Evolutionary conservation across 2,113 vertebrate genomes (phyloP).

Genomic region (Pimephales promelas): DNA sequence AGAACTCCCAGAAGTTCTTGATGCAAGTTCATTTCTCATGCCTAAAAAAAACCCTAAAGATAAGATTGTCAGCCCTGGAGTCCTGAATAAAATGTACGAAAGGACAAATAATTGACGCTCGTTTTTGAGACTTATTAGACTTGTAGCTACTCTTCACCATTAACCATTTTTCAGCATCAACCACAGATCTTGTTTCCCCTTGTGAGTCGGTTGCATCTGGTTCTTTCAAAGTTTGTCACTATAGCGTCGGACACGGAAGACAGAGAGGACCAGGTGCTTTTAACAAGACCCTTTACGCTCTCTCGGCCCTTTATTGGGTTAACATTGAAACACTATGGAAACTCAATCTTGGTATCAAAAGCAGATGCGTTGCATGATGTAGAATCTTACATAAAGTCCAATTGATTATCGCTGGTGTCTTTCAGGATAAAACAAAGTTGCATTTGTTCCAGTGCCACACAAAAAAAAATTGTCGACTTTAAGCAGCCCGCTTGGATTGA

Average conservation of each 20-base stretch:
- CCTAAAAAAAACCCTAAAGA: not conserved
- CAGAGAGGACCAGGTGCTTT: slow-evolving; percentile 60
- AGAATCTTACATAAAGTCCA: slow-evolving; percentile 44
- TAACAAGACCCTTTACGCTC: slow-evolving; percentile 57
- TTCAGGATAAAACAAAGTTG: slow-evolving; percentile 42
- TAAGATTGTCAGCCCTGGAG: slow-evolving; percentile 2
- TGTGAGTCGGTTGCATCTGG: slow-evolving; percentile 10
- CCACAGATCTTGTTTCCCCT: slow-evolving; percentile 25
- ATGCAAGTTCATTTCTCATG: not conserved
- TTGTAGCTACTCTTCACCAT: slow-evolving; percentile 13
- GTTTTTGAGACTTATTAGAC: slow-evolving; percentile 14
- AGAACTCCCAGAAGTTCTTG: slow-evolving; percentile 16
- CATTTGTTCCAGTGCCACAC: slow-evolving; percentile 60
- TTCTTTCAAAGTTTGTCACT: slow-evolving; percentile 48
- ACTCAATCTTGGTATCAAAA: slow-evolving; percentile 52
- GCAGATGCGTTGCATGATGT: slow-evolving; percentile 48
- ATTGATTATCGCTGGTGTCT: slow-evolving; percentile 45
- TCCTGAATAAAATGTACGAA: not conserved
- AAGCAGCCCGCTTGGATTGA: slow-evolving; percentile 62
- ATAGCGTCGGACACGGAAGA: slow-evolving; percentile 43
- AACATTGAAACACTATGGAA: slow-evolving; percentile 57
- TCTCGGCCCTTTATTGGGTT: slow-evolving; percentile 52
- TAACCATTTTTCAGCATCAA: not conserved
- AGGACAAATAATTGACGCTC: not conserved
- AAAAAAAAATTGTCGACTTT: slow-evolving; percentile 65